Conservation (phyloP, 2,797 vertebrate species). For the Microcaecilia unicolor region DNA sequence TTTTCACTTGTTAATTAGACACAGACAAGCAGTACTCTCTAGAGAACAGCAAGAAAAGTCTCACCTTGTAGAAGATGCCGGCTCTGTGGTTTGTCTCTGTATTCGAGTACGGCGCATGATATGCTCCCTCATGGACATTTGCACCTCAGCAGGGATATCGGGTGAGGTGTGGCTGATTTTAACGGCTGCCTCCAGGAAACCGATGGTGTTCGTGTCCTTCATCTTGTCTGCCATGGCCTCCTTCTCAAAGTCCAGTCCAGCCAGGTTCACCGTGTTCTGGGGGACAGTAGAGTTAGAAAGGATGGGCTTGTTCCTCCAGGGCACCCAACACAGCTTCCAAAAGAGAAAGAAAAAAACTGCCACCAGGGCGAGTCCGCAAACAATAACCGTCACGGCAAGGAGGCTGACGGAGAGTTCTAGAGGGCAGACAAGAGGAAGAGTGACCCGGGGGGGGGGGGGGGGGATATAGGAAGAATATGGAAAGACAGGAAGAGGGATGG, state of each 20-base stretch:
- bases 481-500: constrained; percentile 4
- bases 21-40: no score
- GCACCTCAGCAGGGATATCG: constrained; percentile 91
- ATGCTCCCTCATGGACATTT: constrained; percentile 94
- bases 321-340: constrained; percentile 89
- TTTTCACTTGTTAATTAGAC: no score
- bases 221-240: constrained; percentile 89
- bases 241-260: constrained; percentile 34
- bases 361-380: constrained; percentile 84
- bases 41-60: background rate
- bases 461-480: constrained; percentile 17
- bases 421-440: constrained; percentile 17
- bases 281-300: constrained; percentile 50
- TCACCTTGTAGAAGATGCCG: constrained; percentile 87
- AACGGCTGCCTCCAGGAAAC: constrained; percentile 89
- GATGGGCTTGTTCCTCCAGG: constrained; percentile 75
- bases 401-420: constrained; percentile 85
- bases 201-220: constrained; percentile 74
- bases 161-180: constrained; percentile 98
- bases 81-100: constrained; percentile 90
- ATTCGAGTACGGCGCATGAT: constrained; percentile 82
- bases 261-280: constrained; percentile 25
- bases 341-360: constrained; percentile 80
- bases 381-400: constrained; percentile 74
- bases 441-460: constrained; percentile 3